phyloP scores from a whole-genome alignment of 2,797 vertebrate species.

The Tolypeutes matacus region DNA sequence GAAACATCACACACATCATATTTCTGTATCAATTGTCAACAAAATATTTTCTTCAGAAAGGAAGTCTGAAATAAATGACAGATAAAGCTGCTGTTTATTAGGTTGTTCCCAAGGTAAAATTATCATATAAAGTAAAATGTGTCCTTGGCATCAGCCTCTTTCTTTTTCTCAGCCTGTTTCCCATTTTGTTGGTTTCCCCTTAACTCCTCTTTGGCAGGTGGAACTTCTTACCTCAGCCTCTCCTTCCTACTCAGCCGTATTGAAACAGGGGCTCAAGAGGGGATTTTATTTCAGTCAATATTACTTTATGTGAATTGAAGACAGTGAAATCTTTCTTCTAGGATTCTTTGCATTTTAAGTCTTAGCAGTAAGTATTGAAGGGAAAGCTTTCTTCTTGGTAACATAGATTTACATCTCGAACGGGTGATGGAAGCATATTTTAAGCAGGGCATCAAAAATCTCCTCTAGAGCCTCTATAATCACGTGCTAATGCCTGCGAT shows the following conservation, averaged over 20 bases:
- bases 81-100: background rate
- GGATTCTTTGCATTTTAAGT: constrained; percentile 40
- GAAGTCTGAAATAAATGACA: background rate
- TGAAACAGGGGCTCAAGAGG: background rate
- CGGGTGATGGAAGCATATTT: background rate
- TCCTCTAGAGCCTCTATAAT: background rate
- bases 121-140: background rate
- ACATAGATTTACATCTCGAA: background rate
- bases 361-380: background rate
- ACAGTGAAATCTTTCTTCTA: background rate
- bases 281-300: background rate
- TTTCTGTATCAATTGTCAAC: background rate
- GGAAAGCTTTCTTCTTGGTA: background rate
- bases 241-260: background rate
- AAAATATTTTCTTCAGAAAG: background rate
- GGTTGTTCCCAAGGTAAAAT: background rate
- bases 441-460: background rate
- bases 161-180: background rate
- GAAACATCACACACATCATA: background rate
- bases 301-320: background rate
- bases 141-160: background rate
- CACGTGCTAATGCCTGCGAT: background rate
- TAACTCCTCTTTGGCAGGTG: background rate
- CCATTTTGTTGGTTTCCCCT: background rate
- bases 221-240: background rate